phyloP scores from a whole-genome alignment of 2,113 vertebrate genomes.

The Ranitomeya imitator region DNA sequence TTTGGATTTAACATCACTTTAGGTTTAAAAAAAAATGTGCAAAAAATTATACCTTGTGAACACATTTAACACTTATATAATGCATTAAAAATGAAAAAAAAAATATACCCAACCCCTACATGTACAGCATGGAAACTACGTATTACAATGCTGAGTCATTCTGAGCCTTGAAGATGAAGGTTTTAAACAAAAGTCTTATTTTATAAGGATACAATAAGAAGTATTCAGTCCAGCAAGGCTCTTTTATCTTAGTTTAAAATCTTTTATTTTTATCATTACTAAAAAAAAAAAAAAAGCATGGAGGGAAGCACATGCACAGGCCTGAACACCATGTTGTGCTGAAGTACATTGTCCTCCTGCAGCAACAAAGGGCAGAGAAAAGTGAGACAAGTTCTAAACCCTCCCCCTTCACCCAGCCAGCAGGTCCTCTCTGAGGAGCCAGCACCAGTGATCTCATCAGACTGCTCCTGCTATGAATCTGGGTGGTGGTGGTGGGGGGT shows the following conservation, averaged over 20 bases:
- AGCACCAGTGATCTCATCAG: slow-evolving; percentile 49
- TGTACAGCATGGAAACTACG: not conserved
- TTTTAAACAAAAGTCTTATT: slow-evolving; percentile 13
- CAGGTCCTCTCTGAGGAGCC: slow-evolving; percentile 22
- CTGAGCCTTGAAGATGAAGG: not conserved
- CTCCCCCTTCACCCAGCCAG: slow-evolving; percentile 14
- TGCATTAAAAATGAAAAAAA: not conserved
- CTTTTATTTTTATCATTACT: not conserved
- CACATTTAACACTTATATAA: not conserved
- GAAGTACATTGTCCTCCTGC: slow-evolving; percentile 24
- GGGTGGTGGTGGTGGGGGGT: slow-evolving; percentile 11
- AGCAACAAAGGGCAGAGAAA: slow-evolving; percentile 31
- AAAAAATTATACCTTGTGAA: not conserved
- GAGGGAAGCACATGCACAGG: not conserved
- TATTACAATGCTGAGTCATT: slow-evolving; percentile 39
- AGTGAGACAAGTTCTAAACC: slow-evolving; percentile 16
- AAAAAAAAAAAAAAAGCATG: not conserved
- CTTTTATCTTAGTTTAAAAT: not conserved
- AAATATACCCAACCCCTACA: not conserved
- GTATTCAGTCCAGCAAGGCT: not conserved
- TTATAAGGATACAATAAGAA: not conserved
- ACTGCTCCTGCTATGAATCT: slow-evolving; percentile 38
- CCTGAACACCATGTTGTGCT: not conserved
- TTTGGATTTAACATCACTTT: too few relatives aligned
- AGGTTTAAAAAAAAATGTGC: too few relatives aligned